Evolutionary conservation across 1,140 invertebrate species (phyloP).

Genomic region (Cotesia chilonis): DNA sequence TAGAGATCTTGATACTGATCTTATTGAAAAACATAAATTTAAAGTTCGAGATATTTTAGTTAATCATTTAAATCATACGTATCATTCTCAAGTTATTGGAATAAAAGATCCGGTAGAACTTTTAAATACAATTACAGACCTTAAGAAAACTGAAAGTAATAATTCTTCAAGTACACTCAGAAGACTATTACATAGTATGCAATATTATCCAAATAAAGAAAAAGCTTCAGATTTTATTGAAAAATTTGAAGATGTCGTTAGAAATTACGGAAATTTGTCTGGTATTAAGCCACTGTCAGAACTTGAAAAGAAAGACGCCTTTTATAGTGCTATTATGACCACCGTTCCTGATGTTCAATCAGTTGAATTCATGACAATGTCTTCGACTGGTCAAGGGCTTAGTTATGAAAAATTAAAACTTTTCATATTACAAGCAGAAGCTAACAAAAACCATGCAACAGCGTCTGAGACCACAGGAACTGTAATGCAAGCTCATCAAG

Average conservation of each 20-base stretch:
- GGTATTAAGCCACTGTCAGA: conserved; percentile 29
- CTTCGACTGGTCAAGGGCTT: conserved; percentile 30
- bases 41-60: conserved; percentile 38
- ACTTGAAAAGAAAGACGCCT: conserved; percentile 42
- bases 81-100: conserved; percentile 33
- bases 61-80: conserved; percentile 30
- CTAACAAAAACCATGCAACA: conserved; percentile 28
- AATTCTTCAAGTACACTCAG: conserved; percentile 22
- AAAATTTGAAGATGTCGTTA: background rate
- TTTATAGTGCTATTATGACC: conserved; percentile 39
- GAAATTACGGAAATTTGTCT: background rate
- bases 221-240: conserved; percentile 4
- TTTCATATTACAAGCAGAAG: conserved; percentile 38
- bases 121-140: conserved; percentile 33
- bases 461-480: conserved; percentile 8
- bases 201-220: conserved; percentile 28
- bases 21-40: conserved; percentile 36
- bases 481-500: background rate
- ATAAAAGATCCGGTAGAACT: conserved; percentile 35
- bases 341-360: conserved; percentile 37
- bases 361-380: conserved; percentile 35
- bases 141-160: conserved; percentile 33
- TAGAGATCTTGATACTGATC: conserved; percentile 17
- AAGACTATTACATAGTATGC: conserved; percentile 31
- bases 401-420: conserved; percentile 40